These are phyloP conservation scores for Alouatta palliata DNA, from an alignment of 2,113 vertebrate species.

Conservation along the genomic window DNA sequence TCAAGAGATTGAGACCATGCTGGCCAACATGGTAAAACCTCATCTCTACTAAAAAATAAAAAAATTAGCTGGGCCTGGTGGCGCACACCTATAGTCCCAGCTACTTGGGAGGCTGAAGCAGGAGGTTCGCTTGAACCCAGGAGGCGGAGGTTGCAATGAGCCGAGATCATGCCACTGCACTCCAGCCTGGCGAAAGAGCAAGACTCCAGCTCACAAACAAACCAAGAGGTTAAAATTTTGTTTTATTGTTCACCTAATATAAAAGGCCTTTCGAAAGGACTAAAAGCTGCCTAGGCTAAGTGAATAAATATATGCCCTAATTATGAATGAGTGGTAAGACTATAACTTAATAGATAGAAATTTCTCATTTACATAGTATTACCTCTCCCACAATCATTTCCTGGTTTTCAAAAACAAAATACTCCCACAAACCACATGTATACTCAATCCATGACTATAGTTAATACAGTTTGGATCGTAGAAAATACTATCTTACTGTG, in stretches of 20 bases:
- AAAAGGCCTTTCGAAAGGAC: conserved; percentile 26
- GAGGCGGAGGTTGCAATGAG: no score
- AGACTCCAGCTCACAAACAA: no score
- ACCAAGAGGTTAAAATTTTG: not conserved
- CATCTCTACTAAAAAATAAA: no score
- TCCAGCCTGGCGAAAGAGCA: no score
- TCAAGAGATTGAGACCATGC: no score
- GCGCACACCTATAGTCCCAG: no score
- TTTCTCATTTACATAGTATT: conserved; percentile 23
- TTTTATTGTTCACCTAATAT: not conserved
- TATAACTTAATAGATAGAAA: not conserved
- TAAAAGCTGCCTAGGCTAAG: not conserved
- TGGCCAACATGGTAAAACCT: no score
- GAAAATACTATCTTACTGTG: conserved; percentile 10
- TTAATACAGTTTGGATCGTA: not conserved
- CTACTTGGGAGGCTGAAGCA: no score
- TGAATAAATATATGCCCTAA: not conserved
- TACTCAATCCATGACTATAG: not conserved
- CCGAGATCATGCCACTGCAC: no score
- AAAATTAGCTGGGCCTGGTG: no score
- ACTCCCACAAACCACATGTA: not conserved
- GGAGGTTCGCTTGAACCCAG: no score
- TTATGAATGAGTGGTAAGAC: not conserved
- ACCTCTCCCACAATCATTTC: not conserved
- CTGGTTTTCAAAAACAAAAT: not conserved